phyloP scores from a whole-genome alignment of 1,140 invertebrate species.

The Forficula auricularia region DNA sequence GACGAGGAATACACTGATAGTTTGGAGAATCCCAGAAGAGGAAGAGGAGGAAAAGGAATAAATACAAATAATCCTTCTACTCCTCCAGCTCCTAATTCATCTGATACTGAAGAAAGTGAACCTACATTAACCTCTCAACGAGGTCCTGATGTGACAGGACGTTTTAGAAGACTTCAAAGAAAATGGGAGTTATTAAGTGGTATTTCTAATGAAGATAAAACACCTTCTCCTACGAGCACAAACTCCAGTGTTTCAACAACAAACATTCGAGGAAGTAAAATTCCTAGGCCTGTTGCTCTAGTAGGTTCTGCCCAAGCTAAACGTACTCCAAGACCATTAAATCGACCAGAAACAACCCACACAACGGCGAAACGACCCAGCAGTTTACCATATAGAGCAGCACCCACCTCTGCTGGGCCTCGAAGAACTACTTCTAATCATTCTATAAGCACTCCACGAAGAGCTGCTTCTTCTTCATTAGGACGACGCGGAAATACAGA shows the following conservation, averaged over 20 bases:
- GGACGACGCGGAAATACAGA: not conserved
- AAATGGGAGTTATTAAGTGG: slow-evolving; percentile 67
- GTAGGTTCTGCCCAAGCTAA: slow-evolving; percentile 30
- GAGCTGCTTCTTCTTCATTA: slow-evolving; percentile 43
- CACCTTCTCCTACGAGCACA: slow-evolving; percentile 5
- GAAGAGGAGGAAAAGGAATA: too few relatives aligned
- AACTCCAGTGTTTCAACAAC: slow-evolving; percentile 9
- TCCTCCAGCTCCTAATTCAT: too few relatives aligned
- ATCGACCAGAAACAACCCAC: not conserved
- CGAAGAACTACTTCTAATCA: slow-evolving; percentile 5
- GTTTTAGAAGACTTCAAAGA: slow-evolving; percentile 60
- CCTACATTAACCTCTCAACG: too few relatives aligned
- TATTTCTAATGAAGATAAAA: slow-evolving; percentile 6
- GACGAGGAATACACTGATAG: slow-evolving; percentile 58
- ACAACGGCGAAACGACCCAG: slow-evolving; percentile 15
- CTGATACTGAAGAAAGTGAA: too few relatives aligned
- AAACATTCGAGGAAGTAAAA: slow-evolving; percentile 17
- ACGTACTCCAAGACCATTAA: slow-evolving; percentile 31
- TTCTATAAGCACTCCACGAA: slow-evolving; percentile 24
- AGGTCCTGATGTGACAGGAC: slow-evolving; percentile 24
- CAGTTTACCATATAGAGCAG: slow-evolving; percentile 16
- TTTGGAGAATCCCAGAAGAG: slow-evolving; percentile 29
- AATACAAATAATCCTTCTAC: too few relatives aligned
- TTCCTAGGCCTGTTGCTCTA: slow-evolving; percentile 9
- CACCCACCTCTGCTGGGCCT: not conserved